Conservation (phyloP, 2,113 vertebrate species). For the Carassius auratus region DNA sequence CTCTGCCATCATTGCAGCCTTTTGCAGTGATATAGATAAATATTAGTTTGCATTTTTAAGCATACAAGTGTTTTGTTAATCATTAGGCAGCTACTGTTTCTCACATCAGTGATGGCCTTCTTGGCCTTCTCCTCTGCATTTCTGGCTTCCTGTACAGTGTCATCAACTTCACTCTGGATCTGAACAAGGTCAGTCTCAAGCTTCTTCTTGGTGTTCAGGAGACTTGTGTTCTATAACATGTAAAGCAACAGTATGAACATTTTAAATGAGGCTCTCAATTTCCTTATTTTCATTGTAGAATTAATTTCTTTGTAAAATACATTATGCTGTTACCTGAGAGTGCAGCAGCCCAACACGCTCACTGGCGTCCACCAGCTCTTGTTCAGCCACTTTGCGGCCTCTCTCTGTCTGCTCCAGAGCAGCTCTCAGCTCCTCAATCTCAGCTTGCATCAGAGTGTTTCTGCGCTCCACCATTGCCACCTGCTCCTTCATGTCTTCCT, state of each 20-base stretch:
- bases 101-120: conserved; percentile 56
- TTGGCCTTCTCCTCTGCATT: conserved; percentile 59
- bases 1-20: conserved; percentile 87
- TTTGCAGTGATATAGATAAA: background rate
- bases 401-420: conserved; percentile 80
- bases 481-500: conserved; percentile 82
- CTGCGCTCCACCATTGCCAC: conserved; percentile 80
- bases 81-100: background rate
- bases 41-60: background rate
- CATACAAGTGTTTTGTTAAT: background rate
- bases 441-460: conserved; percentile 73
- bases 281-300: background rate
- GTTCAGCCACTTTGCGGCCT: conserved; percentile 73
- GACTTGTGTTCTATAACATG: conserved; percentile 52
- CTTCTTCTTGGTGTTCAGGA: conserved; percentile 59
- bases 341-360: conserved; percentile 56
- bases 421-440: conserved; percentile 77
- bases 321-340: conserved; percentile 43
- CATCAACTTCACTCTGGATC: conserved; percentile 34
- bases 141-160: conserved; percentile 55
- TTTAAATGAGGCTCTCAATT: background rate
- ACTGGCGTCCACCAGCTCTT: conserved; percentile 54
- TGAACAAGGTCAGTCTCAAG: conserved; percentile 42
- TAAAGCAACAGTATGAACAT: background rate
- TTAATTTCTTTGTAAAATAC: no score